Evolutionary conservation across 2,113 vertebrate genomes (phyloP).

Genomic region (Eidolon helvum): DNA sequence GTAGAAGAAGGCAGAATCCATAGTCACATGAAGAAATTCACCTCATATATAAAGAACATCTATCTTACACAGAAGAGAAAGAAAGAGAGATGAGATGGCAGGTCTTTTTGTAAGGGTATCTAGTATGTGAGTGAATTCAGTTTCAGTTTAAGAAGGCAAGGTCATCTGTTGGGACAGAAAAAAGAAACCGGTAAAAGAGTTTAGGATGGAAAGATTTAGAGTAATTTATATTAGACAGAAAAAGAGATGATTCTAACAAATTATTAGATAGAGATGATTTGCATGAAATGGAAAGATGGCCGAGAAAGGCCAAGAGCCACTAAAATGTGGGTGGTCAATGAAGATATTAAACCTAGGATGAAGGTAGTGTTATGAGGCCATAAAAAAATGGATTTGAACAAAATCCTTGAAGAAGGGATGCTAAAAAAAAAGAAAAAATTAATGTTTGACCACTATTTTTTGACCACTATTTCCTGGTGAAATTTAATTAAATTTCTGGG

Average conservation of each 20-base stretch:
- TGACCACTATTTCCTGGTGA: neutral
- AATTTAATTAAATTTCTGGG: neutral
- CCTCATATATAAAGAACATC: neutral
- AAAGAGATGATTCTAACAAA: neutral
- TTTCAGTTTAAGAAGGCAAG: neutral
- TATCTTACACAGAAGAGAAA: neutral
- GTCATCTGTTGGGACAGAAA: neutral
- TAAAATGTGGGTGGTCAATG: neutral
- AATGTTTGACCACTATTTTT: neutral
- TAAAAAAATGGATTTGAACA: neutral
- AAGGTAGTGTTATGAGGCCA: neutral
- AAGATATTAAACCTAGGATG: neutral
- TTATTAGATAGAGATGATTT: neutral
- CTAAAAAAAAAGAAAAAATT: neutral
- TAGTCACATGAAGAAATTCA: neutral
- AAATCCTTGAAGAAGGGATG: neutral
- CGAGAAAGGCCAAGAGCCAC: neutral
- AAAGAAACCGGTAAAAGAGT: neutral
- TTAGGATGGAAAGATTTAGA: neutral
- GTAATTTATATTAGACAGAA: neutral
- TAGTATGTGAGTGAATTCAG: neutral
- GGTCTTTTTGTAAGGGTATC: neutral
- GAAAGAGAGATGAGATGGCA: neutral
- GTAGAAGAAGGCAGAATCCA: neutral
- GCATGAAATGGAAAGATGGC: neutral